A percentile compares a stretch with the other conserved stretches of the same genome.
Conservation (phyloP, 1,140 invertebrate species). For the Tribolium madens region DNA sequence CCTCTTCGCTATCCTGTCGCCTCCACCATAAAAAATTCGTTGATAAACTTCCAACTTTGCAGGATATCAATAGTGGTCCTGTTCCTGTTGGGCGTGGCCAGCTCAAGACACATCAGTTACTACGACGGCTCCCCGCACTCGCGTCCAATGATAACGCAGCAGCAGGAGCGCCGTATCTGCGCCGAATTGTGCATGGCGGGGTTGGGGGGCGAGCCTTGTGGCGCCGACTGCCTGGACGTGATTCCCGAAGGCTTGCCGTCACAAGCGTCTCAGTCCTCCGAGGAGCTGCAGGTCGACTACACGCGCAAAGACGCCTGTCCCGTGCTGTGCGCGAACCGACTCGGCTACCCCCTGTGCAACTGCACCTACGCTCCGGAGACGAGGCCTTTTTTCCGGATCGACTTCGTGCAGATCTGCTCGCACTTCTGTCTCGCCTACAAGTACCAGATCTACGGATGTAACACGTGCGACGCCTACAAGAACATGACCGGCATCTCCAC, state of each 20-base stretch:
- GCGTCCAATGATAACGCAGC: slow-evolving; percentile 59
- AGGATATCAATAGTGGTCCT: slow-evolving; percentile 45
- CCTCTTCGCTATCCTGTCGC: slow-evolving; percentile 22
- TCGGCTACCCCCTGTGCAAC: slow-evolving; percentile 63
- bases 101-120: slow-evolving; percentile 43
- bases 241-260: slow-evolving; percentile 55
- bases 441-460: slow-evolving; percentile 58
- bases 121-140: slow-evolving; percentile 48
- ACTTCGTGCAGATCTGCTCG: slow-evolving; percentile 62
- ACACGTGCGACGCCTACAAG: slow-evolving; percentile 54
- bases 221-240: slow-evolving; percentile 61
- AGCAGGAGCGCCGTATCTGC: slow-evolving; percentile 62
- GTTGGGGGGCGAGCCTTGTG: slow-evolving; percentile 65
- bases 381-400: slow-evolving; percentile 40
- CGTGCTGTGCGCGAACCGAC: slow-evolving; percentile 62
- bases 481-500: slow-evolving; percentile 3
- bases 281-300: background rate
- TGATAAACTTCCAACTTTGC: slow-evolving; percentile 16
- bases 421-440: slow-evolving; percentile 60
- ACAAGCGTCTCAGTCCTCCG: slow-evolving; percentile 43
- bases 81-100: slow-evolving; percentile 55
- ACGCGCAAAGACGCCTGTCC: slow-evolving; percentile 61
- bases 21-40: slow-evolving; percentile 28
- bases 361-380: slow-evolving; percentile 52
- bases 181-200: slow-evolving; percentile 64